Evolutionary conservation across 2,797 vertebrate genomes (phyloP).

Genomic region (Pipistrellus pipistrellus): DNA sequence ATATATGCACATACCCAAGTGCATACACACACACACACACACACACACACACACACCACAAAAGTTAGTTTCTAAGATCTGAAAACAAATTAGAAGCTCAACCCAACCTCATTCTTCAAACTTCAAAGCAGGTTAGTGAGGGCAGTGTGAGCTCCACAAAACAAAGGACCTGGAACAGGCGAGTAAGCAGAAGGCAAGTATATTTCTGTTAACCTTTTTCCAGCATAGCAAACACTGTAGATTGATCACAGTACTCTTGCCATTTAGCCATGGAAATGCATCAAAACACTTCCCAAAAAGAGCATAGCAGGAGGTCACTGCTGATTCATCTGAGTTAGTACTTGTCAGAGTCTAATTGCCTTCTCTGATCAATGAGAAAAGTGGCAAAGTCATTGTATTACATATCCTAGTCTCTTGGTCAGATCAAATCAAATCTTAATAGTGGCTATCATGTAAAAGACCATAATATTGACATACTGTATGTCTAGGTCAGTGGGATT

Average conservation of each 20-base stretch:
- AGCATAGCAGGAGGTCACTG: not conserved
- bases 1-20: not conserved
- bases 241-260: not conserved
- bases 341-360: not conserved
- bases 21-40: not conserved
- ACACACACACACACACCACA: not conserved
- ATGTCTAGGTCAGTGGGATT: not conserved
- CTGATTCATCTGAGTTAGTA: not conserved
- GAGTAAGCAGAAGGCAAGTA: not conserved
- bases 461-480: too few relatives aligned
- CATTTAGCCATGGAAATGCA: not conserved
- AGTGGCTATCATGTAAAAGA: not conserved
- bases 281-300: conserved; percentile 32
- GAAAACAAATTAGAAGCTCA: conserved; percentile 28
- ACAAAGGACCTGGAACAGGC: not conserved
- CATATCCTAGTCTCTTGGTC: not conserved
- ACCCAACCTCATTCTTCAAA: not conserved
- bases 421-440: not conserved
- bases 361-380: not conserved
- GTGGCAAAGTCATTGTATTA: not conserved
- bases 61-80: not conserved
- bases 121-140: not conserved
- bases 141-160: not conserved
- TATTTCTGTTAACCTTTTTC: not conserved
- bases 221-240: not conserved